Percentiles rank a stretch among this genome's conserved stretches.
phyloP scores from a whole-genome alignment of 1,140 invertebrate genomes.

The Brachionus asplanchnoidis region DNA sequence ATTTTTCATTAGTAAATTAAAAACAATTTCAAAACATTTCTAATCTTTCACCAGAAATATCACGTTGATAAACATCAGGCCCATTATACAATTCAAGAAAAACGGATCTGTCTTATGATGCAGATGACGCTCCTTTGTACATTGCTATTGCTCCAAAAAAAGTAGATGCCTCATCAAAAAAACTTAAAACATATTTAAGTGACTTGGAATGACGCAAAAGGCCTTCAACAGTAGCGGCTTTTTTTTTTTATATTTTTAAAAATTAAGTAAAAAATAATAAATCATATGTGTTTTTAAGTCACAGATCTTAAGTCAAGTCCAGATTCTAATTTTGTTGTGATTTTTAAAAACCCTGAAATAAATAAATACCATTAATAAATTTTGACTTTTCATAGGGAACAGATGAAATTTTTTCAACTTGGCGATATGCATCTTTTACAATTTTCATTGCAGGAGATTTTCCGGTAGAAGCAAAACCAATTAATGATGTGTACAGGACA shows the following conservation, averaged over 20 bases:
- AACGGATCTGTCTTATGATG: neutral
- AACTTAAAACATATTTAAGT: neutral
- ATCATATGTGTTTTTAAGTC: neutral
- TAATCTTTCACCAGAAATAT: neutral
- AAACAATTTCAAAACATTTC: neutral
- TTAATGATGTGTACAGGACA: neutral
- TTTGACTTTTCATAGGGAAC: neutral
- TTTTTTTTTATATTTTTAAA: neutral
- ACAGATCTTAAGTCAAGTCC: neutral
- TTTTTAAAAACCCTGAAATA: too few relatives aligned
- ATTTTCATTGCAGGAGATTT: neutral
- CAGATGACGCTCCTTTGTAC: neutral
- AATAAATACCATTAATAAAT: too few relatives aligned
- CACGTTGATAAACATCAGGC: neutral
- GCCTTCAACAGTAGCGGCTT: slow-evolving; percentile 13
- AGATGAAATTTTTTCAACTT: neutral
- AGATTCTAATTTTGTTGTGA: neutral
- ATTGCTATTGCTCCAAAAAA: neutral
- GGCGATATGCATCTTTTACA: neutral
- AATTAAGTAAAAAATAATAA: neutral
- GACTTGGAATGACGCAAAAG: neutral
- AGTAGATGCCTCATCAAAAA: slow-evolving; percentile 10
- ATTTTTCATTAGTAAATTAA: neutral
- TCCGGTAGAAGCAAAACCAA: neutral
- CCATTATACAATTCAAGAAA: neutral